phyloP scores from a whole-genome alignment of 2,113 vertebrate genomes.

The Zosterops borbonicus region DNA sequence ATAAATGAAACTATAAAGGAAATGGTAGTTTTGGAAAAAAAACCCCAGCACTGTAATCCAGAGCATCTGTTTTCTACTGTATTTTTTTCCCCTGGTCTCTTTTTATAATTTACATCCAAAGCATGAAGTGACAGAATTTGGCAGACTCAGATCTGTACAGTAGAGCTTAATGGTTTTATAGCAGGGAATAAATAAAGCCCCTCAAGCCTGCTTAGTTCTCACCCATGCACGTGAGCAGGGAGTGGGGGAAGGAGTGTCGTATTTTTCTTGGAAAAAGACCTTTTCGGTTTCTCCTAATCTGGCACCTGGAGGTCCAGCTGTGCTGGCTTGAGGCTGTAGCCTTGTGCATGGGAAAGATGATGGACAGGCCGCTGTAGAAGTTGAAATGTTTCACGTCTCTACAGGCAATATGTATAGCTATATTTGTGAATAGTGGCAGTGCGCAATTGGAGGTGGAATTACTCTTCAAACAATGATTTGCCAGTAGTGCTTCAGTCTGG shows the following conservation, averaged over 20 bases:
- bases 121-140: slow-evolving; percentile 41
- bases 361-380: slow-evolving; percentile 4
- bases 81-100: not conserved
- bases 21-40: not conserved
- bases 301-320: slow-evolving; percentile 67
- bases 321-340: slow-evolving; percentile 48
- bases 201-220: slow-evolving; percentile 50
- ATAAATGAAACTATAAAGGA: not conserved
- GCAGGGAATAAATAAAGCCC: slow-evolving; percentile 41
- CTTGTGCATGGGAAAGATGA: slow-evolving; percentile 15
- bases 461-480: not conserved
- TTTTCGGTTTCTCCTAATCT: slow-evolving; percentile 33
- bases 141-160: not conserved
- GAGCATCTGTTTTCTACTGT: slow-evolving; percentile 44
- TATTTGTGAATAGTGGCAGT: slow-evolving; percentile 14
- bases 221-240: slow-evolving; percentile 15
- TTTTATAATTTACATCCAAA: slow-evolving; percentile 21
- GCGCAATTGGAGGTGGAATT: not conserved
- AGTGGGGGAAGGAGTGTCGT: slow-evolving; percentile 22
- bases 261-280: slow-evolving; percentile 58
- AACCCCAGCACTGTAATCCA: not conserved
- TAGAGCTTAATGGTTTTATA: slow-evolving; percentile 31
- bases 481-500: not conserved
- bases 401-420: not conserved
- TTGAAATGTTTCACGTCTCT: not conserved